These are phyloP conservation scores for Catocala fraxini DNA, from an alignment of 2,888 invertebrate species.

Conservation along the genomic window DNA sequence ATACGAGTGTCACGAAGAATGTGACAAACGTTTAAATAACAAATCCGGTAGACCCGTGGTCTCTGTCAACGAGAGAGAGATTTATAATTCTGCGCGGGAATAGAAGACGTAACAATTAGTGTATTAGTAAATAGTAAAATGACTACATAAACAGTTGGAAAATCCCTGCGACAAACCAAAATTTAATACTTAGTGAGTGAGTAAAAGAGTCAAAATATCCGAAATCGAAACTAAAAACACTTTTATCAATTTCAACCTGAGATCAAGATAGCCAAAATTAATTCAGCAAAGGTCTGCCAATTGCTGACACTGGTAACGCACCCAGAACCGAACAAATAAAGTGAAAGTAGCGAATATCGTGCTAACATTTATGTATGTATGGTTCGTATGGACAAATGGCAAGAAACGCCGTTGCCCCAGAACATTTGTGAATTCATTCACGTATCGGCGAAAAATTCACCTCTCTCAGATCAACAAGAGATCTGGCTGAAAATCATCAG, in stretches of 20 bases:
- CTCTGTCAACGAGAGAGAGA: too few relatives aligned
- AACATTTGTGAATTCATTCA: slow-evolving; percentile 75
- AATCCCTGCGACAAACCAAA: too few relatives aligned
- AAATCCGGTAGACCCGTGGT: too few relatives aligned
- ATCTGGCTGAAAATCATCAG: slow-evolving; percentile 81
- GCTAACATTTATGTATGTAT: slow-evolving; percentile 55
- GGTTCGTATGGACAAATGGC: slow-evolving; percentile 14
- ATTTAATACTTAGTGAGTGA: too few relatives aligned
- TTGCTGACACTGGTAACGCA: slow-evolving; percentile 48
- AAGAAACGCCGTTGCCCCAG: slow-evolving; percentile 53
- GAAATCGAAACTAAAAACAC: too few relatives aligned
- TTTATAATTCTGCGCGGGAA: too few relatives aligned
- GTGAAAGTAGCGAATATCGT: slow-evolving; percentile 50
- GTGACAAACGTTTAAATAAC: too few relatives aligned
- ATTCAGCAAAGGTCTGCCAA: slow-evolving; percentile 18
- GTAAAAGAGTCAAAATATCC: too few relatives aligned
- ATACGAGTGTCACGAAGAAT: too few relatives aligned
- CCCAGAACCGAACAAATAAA: slow-evolving; percentile 58
- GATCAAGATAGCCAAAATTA: slow-evolving; percentile 1
- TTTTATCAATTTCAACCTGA: not conserved
- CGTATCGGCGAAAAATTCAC: slow-evolving; percentile 80
- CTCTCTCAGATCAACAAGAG: slow-evolving; percentile 83
- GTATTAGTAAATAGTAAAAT: too few relatives aligned
- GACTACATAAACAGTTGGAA: too few relatives aligned
- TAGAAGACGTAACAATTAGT: too few relatives aligned